These are phyloP conservation scores for Marasmarcha lunaedactyla DNA, from an alignment of 2,888 invertebrate species.

Conservation along the genomic window DNA sequence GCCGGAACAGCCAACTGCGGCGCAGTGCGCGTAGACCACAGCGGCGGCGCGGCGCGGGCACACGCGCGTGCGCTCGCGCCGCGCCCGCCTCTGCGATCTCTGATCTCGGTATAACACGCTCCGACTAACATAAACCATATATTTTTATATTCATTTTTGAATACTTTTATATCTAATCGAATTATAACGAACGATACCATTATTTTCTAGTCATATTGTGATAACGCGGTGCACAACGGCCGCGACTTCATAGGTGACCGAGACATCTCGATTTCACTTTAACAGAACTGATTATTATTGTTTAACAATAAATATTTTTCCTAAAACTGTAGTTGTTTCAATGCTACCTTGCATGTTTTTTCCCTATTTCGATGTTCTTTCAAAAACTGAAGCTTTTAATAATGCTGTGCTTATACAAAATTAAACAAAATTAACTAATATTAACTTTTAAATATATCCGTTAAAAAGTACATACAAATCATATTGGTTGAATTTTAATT, in stretches of 20 bases:
- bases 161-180: conserved; percentile 26
- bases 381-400: conserved; percentile 41
- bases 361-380: conserved; percentile 19
- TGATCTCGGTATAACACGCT: conserved; percentile 67
- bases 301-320: conserved; percentile 62
- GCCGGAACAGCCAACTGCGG: conserved; percentile 69
- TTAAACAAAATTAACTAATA: conserved; percentile 27
- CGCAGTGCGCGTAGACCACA: conserved; percentile 67
- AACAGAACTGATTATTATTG: conserved; percentile 66
- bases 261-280: conserved; percentile 55
- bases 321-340: conserved; percentile 55
- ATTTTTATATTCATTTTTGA: conserved; percentile 44
- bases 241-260: conserved; percentile 28
- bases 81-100: conserved; percentile 43
- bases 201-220: conserved; percentile 35
- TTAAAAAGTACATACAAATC: too few relatives aligned
- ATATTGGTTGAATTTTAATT: too few relatives aligned
- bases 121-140: conserved; percentile 57
- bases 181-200: conserved; percentile 38
- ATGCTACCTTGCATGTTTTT: conserved; percentile 38
- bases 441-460: conserved; percentile 25
- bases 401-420: conserved; percentile 48
- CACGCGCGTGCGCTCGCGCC: conserved; percentile 15
- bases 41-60: conserved; percentile 19
- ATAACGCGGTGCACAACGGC: conserved; percentile 22